These are phyloP conservation scores for Agapornis roseicollis DNA, from an alignment of 2,113 vertebrate species.

Conservation along the genomic window DNA sequence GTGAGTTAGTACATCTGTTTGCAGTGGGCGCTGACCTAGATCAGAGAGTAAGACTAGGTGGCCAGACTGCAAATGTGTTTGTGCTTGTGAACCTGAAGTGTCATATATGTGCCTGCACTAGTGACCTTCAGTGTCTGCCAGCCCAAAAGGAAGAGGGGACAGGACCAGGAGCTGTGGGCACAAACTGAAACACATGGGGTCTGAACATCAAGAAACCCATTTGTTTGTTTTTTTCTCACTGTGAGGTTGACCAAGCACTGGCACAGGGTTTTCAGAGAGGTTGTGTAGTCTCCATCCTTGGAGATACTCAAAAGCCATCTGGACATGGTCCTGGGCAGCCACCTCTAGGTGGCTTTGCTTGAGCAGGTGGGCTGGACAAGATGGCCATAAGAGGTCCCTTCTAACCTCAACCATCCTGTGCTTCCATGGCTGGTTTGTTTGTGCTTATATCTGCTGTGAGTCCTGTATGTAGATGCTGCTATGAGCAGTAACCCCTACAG, in stretches of 20 bases:
- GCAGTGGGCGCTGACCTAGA: fast-evolving
- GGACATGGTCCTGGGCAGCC: neutral
- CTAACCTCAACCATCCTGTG: neutral
- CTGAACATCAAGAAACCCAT: neutral
- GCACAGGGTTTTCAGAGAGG: neutral
- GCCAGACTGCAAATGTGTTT: neutral
- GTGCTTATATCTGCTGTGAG: neutral
- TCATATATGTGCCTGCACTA: neutral
- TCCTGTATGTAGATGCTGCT: neutral
- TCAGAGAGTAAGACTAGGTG: neutral
- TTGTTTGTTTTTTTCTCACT: neutral
- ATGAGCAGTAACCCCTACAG: neutral
- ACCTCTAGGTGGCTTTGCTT: neutral
- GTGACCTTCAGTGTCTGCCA: neutral
- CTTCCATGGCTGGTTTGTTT: neutral
- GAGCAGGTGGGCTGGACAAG: neutral
- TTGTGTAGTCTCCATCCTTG: neutral
- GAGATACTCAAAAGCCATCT: neutral
- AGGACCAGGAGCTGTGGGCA: neutral
- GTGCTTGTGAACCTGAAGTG: neutral
- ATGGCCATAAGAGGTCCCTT: neutral
- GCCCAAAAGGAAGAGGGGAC: neutral
- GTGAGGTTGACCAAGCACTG: neutral
- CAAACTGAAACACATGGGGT: neutral
- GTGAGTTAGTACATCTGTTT: neutral